Evolutionary conservation across 1,140 invertebrate genomes (phyloP), one percentile per base, ranked within the genome.

Genomic region (Diabrotica undecimpunctata): DNA sequence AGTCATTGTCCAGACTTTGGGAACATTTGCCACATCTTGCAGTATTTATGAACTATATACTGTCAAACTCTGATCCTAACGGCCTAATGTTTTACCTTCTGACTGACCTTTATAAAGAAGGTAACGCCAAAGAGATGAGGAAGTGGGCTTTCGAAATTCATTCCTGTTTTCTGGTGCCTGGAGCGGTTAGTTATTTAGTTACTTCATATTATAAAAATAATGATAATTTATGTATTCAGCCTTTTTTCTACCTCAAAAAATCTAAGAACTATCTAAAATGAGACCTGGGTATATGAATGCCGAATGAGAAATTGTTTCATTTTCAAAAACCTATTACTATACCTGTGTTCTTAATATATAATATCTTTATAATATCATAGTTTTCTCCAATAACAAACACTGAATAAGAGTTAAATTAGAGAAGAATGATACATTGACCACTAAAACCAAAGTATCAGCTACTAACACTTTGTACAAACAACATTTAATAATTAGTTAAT

Each of bases 111-210:
- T 95, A 92, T 78, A 91, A 92, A 75, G 88, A 92, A 76, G 91
- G 90, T 38, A 92, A 88, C 73, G 85, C 86, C 41, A 95, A 95
- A 80, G 93, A 96, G 75, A 83, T 98, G 86, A 87, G 91, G 62
- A 94, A 95, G 79, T 98, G 95, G 95, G 95, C 95, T 37, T 98
- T 97, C 82, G 96, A 98, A 84, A 96, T 98, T 74, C 94, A 97
- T 81, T 97, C 96, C 61, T 95, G 92, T 74, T 98, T 98, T 83
- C 83, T 98, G 64, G 91, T 95, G 72, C 93, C 94, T 73, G 88
- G 89, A 74, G 94, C 95, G 70, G 92, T 85, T 77, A 82, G 82
- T 82, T n/a, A 52, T 65, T 50, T n/a, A n/a, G n/a, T 2, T 25
- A 25, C 25, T 25, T 25, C 4, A 25, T 25, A 25, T 25, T 25